Evolutionary conservation across 37 sponge, comb jelly and placozoan species (phyloP).

Genomic region (Beroe forskalii): DNA sequence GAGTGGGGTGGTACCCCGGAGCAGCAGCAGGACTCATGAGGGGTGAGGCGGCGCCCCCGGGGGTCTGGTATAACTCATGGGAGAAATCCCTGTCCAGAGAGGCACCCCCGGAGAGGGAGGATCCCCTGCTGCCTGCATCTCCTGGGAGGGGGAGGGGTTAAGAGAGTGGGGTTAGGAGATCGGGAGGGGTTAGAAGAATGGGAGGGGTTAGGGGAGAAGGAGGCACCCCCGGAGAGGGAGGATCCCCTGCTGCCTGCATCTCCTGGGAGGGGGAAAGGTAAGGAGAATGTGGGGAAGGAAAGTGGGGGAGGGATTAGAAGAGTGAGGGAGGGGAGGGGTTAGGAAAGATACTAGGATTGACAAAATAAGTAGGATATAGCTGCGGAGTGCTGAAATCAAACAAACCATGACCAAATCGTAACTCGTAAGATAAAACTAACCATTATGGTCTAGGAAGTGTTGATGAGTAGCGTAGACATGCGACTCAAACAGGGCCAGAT

Average conservation of each 20-base stretch:
- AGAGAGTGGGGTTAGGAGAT: no score
- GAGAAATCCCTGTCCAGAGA: slow-evolving; percentile 2
- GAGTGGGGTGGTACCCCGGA: slow-evolving; percentile 43
- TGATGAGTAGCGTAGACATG: background rate
- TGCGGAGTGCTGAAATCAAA: no score
- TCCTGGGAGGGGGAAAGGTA: background rate
- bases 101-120: background rate
- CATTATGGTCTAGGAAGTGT: background rate
- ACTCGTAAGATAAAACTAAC: background rate
- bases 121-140: background rate
- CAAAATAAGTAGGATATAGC: no score
- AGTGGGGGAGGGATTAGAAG: no score
- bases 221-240: background rate
- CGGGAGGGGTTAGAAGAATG: no score
- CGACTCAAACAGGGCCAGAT: slow-evolving; percentile 44
- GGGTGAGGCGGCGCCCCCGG: background rate
- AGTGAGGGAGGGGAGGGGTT: no score
- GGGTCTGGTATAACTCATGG: background rate
- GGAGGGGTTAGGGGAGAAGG: background rate
- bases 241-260: background rate
- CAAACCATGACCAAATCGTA: no score
- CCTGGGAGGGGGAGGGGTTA: no score
- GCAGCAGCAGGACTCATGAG: background rate
- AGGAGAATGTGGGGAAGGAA: no score
- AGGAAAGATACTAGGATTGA: no score